phyloP scores from a whole-genome alignment of 2,113 vertebrate genomes.

The Bombycilla garrulus region DNA sequence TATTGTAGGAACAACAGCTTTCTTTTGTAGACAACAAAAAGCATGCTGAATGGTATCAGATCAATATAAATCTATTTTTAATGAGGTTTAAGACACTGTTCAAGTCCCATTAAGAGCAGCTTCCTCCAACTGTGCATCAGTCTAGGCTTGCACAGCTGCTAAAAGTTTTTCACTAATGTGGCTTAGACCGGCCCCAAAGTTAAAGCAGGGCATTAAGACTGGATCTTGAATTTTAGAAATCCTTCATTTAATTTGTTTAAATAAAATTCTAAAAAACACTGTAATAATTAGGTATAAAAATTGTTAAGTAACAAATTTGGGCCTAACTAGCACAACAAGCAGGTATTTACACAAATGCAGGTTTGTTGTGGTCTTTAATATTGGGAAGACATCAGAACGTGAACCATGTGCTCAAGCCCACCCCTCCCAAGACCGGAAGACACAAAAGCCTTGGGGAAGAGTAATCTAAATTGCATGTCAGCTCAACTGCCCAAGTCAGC shows the following conservation, averaged over 20 bases:
- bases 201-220: not conserved
- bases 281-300: not conserved
- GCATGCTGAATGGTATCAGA: constrained; percentile 30
- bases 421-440: not conserved
- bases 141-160: not conserved
- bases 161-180: not conserved
- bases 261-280: constrained; percentile 18
- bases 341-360: constrained; percentile 19
- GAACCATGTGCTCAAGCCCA: not conserved
- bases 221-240: not conserved
- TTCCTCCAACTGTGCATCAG: not conserved
- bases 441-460: not conserved
- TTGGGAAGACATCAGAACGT: not conserved
- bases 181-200: constrained; percentile 3
- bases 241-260: not conserved
- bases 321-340: not conserved
- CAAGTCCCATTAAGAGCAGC: constrained; percentile 27
- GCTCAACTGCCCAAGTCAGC: not conserved
- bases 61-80: constrained; percentile 31
- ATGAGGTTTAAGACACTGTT: constrained; percentile 14
- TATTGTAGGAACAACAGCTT: constrained; percentile 16
- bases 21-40: constrained; percentile 15
- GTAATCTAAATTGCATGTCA: not conserved
- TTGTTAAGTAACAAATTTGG: not conserved
- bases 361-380: not conserved